Conservation (phyloP, 2,113 vertebrate genomes). For the Athene noctua region DNA sequence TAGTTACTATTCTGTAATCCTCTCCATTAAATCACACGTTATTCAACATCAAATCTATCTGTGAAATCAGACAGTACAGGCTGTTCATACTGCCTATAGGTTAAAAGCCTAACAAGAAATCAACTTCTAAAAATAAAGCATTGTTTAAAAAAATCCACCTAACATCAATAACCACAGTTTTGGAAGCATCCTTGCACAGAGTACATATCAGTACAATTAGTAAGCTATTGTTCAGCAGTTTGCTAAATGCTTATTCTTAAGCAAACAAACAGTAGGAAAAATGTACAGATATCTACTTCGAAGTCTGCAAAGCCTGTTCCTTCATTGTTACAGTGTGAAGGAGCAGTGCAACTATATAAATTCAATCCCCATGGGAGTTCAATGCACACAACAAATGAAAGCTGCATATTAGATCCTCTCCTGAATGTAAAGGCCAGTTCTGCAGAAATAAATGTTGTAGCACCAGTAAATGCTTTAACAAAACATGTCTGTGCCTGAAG, state of each 20-base stretch:
- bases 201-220: neutral
- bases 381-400: constrained; percentile 10
- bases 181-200: neutral
- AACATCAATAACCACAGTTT: neutral
- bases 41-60: neutral
- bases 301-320: neutral
- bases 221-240: neutral
- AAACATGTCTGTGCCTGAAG: neutral
- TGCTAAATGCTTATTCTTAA: neutral
- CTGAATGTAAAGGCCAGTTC: neutral
- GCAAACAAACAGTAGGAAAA: neutral
- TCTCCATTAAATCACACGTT: neutral
- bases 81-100: neutral
- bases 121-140: neutral
- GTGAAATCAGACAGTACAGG: neutral
- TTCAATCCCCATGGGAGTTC: constrained; percentile 12
- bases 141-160: neutral
- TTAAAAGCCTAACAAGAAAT: neutral
- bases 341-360: constrained; percentile 13
- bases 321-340: neutral
- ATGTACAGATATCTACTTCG: neutral
- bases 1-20: neutral
- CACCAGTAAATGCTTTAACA: neutral
- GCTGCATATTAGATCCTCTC: neutral
- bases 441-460: neutral